These are phyloP conservation scores for Stichopus chloronotus DNA, from an alignment of 35 echinoderm and acorn worm genomes.

Conservation along the genomic window DNA sequence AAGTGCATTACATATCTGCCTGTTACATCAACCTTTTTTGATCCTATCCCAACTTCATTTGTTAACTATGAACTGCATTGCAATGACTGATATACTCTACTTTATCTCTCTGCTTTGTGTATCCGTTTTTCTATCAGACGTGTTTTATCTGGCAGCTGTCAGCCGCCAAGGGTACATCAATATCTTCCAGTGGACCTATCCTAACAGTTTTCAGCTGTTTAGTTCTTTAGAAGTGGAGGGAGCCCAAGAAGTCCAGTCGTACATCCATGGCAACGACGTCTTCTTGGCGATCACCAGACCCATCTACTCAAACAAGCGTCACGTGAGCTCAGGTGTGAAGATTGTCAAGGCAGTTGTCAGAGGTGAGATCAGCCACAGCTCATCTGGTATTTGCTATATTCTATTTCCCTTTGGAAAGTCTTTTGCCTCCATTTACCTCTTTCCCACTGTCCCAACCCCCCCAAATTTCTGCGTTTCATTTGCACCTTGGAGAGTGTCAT, in stretches of 20 bases:
- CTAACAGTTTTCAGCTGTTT: slow-evolving; percentile 6
- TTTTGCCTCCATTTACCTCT: too few species aligned
- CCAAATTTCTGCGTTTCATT: too few species aligned
- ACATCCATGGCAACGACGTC: background rate
- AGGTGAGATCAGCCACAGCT: background rate
- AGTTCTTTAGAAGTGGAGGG: slow-evolving; percentile 27
- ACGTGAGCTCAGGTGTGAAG: background rate
- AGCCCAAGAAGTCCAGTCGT: slow-evolving; percentile 1
- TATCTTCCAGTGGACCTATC: slow-evolving; percentile 45
- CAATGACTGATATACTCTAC: too few species aligned
- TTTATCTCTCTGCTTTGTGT: background rate
- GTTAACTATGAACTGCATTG: too few species aligned
- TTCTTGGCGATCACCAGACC: slow-evolving; percentile 40
- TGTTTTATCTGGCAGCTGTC: slow-evolving; percentile 36
- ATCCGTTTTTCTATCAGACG: background rate
- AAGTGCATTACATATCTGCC: too few species aligned
- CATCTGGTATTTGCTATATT: too few species aligned
- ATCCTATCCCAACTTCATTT: too few species aligned
- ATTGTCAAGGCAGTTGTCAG: slow-evolving; percentile 21
- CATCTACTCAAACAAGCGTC: background rate
- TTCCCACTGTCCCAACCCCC: too few species aligned
- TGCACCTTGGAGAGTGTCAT: too few species aligned
- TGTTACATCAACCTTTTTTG: too few species aligned
- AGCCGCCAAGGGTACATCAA: slow-evolving; percentile 37
- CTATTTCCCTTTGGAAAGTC: too few species aligned